Conservation (phyloP, 1,140 invertebrate genomes). For the Antheraea mylitta region DNA sequence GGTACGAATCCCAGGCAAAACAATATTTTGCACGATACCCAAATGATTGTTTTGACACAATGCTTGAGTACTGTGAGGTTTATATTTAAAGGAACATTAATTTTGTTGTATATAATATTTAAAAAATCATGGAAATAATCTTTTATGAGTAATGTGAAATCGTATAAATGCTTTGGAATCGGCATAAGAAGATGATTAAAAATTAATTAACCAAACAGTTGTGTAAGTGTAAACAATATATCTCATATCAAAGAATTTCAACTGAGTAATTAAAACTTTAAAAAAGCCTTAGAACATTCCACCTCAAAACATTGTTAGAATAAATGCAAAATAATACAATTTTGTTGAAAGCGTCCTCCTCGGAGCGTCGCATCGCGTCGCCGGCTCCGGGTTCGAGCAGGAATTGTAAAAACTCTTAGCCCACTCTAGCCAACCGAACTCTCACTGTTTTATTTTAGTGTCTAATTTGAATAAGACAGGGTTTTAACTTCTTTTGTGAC, state of each 20-base stretch:
- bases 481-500: constrained; percentile 64
- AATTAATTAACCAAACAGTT: too few relatives aligned
- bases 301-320: constrained; percentile 53
- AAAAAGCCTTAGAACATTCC: constrained; percentile 17
- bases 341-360: constrained; percentile 55
- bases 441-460: constrained; percentile 65
- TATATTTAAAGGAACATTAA: too few relatives aligned
- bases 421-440: constrained; percentile 42
- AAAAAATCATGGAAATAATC: too few relatives aligned
- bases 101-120: too few relatives aligned
- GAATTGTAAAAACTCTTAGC: constrained; percentile 56
- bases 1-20: too few relatives aligned
- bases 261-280: background rate
- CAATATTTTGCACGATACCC: too few relatives aligned
- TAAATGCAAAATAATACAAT: constrained; percentile 76
- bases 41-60: too few relatives aligned
- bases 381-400: constrained; percentile 19
- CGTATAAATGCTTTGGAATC: too few relatives aligned
- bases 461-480: constrained; percentile 72
- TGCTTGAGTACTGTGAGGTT: too few relatives aligned
- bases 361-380: background rate
- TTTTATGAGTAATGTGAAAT: too few relatives aligned
- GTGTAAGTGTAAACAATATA: background rate
- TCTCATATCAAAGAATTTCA: background rate
- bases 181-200: too few relatives aligned